Evolutionary conservation across 2,888 invertebrate species (phyloP).

Genomic region (Aphodius granarius): DNA sequence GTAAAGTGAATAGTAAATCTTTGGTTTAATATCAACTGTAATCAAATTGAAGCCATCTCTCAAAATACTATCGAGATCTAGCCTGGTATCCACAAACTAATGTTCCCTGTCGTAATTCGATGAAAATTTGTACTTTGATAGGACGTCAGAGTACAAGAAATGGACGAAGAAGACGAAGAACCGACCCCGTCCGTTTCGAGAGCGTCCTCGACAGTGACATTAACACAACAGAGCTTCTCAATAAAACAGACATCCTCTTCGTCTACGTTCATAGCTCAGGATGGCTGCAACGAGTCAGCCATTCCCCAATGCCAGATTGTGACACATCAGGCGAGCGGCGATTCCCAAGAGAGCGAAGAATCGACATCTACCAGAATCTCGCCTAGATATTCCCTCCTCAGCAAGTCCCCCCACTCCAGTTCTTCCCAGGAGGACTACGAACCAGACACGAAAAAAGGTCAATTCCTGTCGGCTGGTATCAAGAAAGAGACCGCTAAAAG

Average conservation of each 20-base stretch:
- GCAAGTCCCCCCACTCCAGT: conserved; percentile 59
- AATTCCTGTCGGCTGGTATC: conserved; percentile 58
- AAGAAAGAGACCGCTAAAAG: conserved; percentile 66
- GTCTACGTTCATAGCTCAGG: conserved; percentile 35
- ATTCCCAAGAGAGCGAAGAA: conserved; percentile 61
- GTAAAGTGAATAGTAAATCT: too few species aligned
- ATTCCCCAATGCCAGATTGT: conserved; percentile 53
- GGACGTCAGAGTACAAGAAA: conserved; percentile 25
- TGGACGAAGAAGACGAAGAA: conserved; percentile 52
- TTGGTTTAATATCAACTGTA: too few species aligned
- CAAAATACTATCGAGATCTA: background rate
- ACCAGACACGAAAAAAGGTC: conserved; percentile 61
- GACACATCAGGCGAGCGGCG: conserved; percentile 59
- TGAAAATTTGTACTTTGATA: background rate
- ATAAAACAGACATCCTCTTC: conserved; percentile 39
- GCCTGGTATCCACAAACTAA: background rate
- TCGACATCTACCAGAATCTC: conserved; percentile 46
- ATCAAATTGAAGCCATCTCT: background rate
- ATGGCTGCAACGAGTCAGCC: conserved; percentile 21
- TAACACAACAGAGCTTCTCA: conserved; percentile 48
- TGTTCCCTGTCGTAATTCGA: background rate
- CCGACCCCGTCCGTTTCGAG: conserved; percentile 46
- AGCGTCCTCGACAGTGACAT: conserved; percentile 49
- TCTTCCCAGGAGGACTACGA: conserved; percentile 72
- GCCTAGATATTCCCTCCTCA: conserved; percentile 48